These are phyloP conservation scores for Pandemis heparana DNA, from an alignment of 2,888 invertebrate species.

Conservation along the genomic window DNA sequence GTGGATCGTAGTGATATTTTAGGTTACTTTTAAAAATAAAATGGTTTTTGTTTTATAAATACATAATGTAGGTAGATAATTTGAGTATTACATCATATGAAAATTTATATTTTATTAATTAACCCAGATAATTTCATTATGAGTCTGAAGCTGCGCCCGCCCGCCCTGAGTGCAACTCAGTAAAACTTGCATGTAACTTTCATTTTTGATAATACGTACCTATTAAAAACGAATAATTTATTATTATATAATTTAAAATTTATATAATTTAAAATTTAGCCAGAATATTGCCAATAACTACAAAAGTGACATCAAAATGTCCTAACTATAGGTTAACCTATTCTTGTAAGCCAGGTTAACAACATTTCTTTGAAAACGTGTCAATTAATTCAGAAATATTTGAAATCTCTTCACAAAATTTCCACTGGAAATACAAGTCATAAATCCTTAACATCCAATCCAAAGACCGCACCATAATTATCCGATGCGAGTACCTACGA, in stretches of 20 bases:
- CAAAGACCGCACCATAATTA: not conserved
- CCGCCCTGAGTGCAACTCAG: not conserved
- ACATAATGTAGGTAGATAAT: not conserved
- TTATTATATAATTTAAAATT: no score
- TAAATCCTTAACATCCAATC: not conserved
- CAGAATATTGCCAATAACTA: not conserved
- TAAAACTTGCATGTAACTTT: not conserved
- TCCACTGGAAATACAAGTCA: not conserved
- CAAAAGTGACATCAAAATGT: not conserved
- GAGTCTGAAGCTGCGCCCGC: not conserved
- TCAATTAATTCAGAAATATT: no score
- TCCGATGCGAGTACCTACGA: not conserved
- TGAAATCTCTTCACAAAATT: not conserved
- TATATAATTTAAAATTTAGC: no score
- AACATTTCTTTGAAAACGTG: not conserved
- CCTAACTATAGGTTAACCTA: no score
- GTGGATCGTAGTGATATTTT: conserved; percentile 16
- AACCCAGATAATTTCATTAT: not conserved
- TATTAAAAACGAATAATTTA: no score
- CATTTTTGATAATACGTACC: not conserved
- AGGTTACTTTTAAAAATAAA: not conserved
- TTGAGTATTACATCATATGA: not conserved
- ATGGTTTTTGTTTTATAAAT: not conserved
- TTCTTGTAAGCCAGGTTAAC: no score
- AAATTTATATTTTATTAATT: not conserved